phyloP scores from a whole-genome alignment of 2,888 invertebrate genomes.

The Catocala nupta region DNA sequence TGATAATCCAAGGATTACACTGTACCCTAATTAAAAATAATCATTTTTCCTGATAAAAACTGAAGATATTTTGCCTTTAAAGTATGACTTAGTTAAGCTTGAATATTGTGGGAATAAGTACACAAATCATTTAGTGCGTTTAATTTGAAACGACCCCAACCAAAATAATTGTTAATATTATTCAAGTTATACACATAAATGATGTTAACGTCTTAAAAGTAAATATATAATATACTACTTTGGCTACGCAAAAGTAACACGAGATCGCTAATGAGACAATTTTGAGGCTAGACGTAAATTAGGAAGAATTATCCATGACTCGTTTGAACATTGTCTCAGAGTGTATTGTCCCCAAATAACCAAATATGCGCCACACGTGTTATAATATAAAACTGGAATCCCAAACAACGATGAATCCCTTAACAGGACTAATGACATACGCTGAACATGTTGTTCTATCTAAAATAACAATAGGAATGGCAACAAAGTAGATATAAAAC shows the following conservation, averaged over 20 bases:
- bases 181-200: not conserved
- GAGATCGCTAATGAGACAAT: slow-evolving; percentile 62
- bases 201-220: slow-evolving; percentile 16
- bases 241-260: slow-evolving; percentile 58
- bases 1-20: slow-evolving; percentile 44
- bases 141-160: not conserved
- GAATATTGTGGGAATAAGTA: slow-evolving; percentile 14
- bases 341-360: slow-evolving; percentile 53
- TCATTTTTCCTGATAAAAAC: slow-evolving; percentile 31
- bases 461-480: slow-evolving; percentile 7
- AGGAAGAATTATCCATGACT: slow-evolving; percentile 50
- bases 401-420: not conserved
- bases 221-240: slow-evolving; percentile 18
- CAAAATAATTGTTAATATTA: too few species aligned
- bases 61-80: slow-evolving; percentile 38
- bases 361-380: slow-evolving; percentile 39
- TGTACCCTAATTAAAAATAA: slow-evolving; percentile 48
- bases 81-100: slow-evolving; percentile 21
- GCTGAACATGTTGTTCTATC: not conserved
- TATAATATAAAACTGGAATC: slow-evolving; percentile 10
- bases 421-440: not conserved
- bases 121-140: slow-evolving; percentile 2
- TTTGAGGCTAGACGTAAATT: slow-evolving; percentile 59
- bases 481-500: not conserved
- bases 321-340: slow-evolving; percentile 54